phyloP scores from a whole-genome alignment of 1,140 invertebrate genomes.

The Drosophila repleta region DNA sequence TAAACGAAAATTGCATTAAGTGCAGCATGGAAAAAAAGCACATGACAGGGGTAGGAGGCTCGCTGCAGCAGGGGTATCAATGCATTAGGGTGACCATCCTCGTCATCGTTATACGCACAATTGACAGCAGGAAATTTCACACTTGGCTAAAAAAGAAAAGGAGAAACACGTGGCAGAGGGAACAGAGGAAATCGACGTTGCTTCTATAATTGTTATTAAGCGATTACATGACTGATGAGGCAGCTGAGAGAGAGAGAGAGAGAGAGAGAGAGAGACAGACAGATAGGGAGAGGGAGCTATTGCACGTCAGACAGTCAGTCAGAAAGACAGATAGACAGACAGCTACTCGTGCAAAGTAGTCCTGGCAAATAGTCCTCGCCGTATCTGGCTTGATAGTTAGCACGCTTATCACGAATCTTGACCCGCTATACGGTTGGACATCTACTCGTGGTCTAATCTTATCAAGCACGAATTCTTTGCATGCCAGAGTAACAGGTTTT shows the following conservation, averaged over 20 bases:
- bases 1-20: slow-evolving; percentile 70
- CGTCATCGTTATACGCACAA: slow-evolving; percentile 56
- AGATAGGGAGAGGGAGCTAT: neutral
- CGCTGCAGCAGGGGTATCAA: slow-evolving; percentile 22
- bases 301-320: slow-evolving; percentile 66
- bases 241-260: slow-evolving; percentile 48
- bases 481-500: slow-evolving; percentile 22
- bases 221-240: slow-evolving; percentile 70
- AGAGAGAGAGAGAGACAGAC: neutral
- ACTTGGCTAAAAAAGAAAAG: slow-evolving; percentile 31
- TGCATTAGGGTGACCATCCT: slow-evolving; percentile 45
- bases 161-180: slow-evolving; percentile 39
- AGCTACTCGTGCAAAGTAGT: slow-evolving; percentile 5
- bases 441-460: slow-evolving; percentile 31
- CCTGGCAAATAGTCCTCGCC: neutral
- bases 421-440: neutral
- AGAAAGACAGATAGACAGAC: slow-evolving; percentile 9
- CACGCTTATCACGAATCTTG: slow-evolving; percentile 32
- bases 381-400: neutral
- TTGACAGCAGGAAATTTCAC: slow-evolving; percentile 70
- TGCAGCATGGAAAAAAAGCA: slow-evolving; percentile 34
- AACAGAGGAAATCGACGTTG: slow-evolving; percentile 4
- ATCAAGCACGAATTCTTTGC: slow-evolving; percentile 39
- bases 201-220: slow-evolving; percentile 52
- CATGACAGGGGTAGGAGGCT: slow-evolving; percentile 6